These are phyloP conservation scores for Drosophila sordidula DNA, from an alignment of 2,888 invertebrate species.

Conservation along the genomic window DNA sequence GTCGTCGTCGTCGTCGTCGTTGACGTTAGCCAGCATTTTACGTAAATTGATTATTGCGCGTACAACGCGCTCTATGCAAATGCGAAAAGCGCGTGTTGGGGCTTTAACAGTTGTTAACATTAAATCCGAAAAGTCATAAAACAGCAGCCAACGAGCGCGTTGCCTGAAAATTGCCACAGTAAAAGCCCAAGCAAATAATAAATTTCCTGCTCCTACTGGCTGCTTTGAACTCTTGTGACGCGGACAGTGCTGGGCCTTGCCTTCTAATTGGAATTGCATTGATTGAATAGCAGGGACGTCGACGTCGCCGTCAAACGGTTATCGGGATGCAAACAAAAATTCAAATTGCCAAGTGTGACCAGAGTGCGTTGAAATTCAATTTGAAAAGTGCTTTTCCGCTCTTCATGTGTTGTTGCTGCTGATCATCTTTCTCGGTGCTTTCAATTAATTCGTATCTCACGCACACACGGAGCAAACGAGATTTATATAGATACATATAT, in stretches of 20 bases:
- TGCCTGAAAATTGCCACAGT: slow-evolving; percentile 8
- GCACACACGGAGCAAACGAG: not conserved
- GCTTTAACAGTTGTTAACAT: slow-evolving; percentile 32
- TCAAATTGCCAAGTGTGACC: slow-evolving; percentile 42
- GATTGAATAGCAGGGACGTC: slow-evolving; percentile 38
- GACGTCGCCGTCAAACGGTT: slow-evolving; percentile 18
- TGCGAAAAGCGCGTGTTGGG: slow-evolving; percentile 30
- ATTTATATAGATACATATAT: not conserved
- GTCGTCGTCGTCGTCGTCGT: slow-evolving; percentile 18
- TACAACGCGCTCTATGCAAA: slow-evolving; percentile 32
- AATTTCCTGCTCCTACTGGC: not conserved
- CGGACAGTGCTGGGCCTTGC: not conserved
- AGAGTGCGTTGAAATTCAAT: slow-evolving; percentile 50
- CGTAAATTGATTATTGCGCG: slow-evolving; percentile 52
- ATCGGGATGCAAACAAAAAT: slow-evolving; percentile 23
- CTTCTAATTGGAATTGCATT: slow-evolving; percentile 55
- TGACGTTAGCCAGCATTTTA: slow-evolving; percentile 31
- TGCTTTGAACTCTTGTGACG: slow-evolving; percentile 14
- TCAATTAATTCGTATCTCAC: slow-evolving; percentile 44
- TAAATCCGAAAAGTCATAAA: slow-evolving; percentile 24
- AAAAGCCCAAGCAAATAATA: slow-evolving; percentile 8
- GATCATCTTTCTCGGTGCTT: slow-evolving; percentile 25
- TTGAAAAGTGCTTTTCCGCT: slow-evolving; percentile 21
- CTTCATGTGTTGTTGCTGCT: slow-evolving; percentile 4
- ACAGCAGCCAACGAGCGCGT: slow-evolving; percentile 8